Conservation (phyloP, 2,888 invertebrate genomes). For the Aquatica leii region DNA sequence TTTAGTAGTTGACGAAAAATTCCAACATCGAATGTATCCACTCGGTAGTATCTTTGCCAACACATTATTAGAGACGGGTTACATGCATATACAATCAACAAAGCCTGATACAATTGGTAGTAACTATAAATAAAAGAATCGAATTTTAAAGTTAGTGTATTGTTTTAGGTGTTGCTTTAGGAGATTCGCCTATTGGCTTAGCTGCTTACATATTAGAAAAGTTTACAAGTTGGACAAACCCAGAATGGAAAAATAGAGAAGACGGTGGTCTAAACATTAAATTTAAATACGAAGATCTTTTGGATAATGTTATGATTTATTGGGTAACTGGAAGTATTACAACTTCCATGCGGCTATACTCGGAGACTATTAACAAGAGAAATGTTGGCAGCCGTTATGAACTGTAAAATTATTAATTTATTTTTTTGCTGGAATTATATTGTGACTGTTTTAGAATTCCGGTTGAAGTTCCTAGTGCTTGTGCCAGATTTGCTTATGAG, state of each 20-base stretch:
- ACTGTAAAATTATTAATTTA: not conserved
- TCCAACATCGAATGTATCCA: constrained; percentile 64
- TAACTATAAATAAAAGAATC: constrained; percentile 1
- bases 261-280: constrained; percentile 72
- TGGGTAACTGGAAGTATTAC: constrained; percentile 76
- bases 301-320: constrained; percentile 82
- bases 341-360: constrained; percentile 74
- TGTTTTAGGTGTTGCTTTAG: constrained; percentile 71
- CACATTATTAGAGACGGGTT: constrained; percentile 65
- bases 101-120: constrained; percentile 88
- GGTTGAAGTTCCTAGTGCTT: constrained; percentile 74
- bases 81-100: constrained; percentile 82
- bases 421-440: not conserved
- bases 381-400: not conserved
- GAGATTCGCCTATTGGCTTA: constrained; percentile 80
- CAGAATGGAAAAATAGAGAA: constrained; percentile 55
- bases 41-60: constrained; percentile 59
- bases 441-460: constrained; percentile 60
- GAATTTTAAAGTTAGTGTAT: no score
- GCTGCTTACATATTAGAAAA: constrained; percentile 89
- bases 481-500: constrained; percentile 78
- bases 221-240: constrained; percentile 77
- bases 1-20: constrained; percentile 64
- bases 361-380: constrained; percentile 61
- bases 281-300: constrained; percentile 72